phyloP scores from a whole-genome alignment of 2,888 invertebrate genomes.

The Drosophila acutilabella region DNA sequence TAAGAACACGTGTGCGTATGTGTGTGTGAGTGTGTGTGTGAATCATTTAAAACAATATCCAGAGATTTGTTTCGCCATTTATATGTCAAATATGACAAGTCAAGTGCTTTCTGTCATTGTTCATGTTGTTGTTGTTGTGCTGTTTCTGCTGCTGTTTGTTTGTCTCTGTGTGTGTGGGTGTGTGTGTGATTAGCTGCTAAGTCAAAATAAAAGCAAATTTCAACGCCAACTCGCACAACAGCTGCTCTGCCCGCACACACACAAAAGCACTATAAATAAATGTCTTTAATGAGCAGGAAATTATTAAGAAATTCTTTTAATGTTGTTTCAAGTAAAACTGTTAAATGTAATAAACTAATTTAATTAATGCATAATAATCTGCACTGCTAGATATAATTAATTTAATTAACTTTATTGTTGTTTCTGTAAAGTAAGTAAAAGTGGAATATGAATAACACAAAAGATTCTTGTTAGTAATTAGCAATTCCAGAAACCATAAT shows the following conservation, averaged over 20 bases:
- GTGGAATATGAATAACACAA: no score
- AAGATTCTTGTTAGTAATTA: no score
- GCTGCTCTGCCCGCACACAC: slow-evolving; percentile 1
- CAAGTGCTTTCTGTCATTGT: slow-evolving; percentile 69
- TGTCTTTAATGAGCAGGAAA: no score
- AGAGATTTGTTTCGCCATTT: slow-evolving; percentile 75
- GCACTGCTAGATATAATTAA: no score
- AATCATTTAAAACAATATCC: slow-evolving; percentile 76
- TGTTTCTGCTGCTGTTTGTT: neutral
- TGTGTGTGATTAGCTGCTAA: slow-evolving; percentile 30
- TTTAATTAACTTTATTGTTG: no score
- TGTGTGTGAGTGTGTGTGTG: slow-evolving; percentile 40
- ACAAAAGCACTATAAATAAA: no score
- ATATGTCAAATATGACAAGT: slow-evolving; percentile 80
- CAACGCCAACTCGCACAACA: neutral
- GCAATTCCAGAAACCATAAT: no score
- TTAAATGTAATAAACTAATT: no score
- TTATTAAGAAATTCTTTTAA: no score
- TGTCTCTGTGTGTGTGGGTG: neutral
- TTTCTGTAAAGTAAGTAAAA: no score
- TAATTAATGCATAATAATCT: no score
- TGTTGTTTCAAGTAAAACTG: no score
- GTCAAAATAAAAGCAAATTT: slow-evolving; percentile 6
- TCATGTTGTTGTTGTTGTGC: slow-evolving; percentile 43
- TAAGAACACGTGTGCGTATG: neutral